Percentiles rank a stretch among this genome's conserved stretches.
Conservation (phyloP, 1,140 invertebrate genomes). For the Trichoplusia ni region DNA sequence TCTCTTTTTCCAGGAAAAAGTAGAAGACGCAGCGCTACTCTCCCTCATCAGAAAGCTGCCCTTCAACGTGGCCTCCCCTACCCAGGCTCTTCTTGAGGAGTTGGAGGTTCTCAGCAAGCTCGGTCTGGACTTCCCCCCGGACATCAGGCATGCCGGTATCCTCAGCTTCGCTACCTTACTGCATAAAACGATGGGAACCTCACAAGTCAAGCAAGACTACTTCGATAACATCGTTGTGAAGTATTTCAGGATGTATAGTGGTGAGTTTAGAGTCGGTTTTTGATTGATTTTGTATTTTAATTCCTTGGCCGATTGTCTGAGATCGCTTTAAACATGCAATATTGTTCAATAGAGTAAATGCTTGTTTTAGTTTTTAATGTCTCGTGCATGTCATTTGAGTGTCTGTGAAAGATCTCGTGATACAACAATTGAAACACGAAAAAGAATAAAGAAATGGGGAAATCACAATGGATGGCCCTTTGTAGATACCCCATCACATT, state of each 20-base stretch:
- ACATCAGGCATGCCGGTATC: constrained; percentile 85
- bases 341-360: too few relatives aligned
- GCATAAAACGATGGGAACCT: constrained; percentile 83
- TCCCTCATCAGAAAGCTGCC: constrained; percentile 72
- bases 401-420: too few relatives aligned
- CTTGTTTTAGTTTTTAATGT: too few relatives aligned
- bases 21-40: constrained; percentile 65
- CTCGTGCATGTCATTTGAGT: too few relatives aligned
- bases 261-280: constrained; percentile 42
- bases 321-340: background rate
- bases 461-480: too few relatives aligned
- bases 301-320: background rate
- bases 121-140: constrained; percentile 67
- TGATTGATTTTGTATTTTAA: background rate
- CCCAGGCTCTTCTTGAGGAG: constrained; percentile 68
- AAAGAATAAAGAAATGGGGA: too few relatives aligned
- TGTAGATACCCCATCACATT: too few relatives aligned
- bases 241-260: constrained; percentile 84
- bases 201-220: constrained; percentile 83
- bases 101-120: constrained; percentile 68
- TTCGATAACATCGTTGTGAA: constrained; percentile 87
- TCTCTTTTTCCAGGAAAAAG: constrained; percentile 53
- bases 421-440: too few relatives aligned
- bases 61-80: constrained; percentile 72
- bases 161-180: constrained; percentile 87